phyloP scores from a whole-genome alignment of 2,113 vertebrate genomes.

The Thamnaconus septentrionalis region DNA sequence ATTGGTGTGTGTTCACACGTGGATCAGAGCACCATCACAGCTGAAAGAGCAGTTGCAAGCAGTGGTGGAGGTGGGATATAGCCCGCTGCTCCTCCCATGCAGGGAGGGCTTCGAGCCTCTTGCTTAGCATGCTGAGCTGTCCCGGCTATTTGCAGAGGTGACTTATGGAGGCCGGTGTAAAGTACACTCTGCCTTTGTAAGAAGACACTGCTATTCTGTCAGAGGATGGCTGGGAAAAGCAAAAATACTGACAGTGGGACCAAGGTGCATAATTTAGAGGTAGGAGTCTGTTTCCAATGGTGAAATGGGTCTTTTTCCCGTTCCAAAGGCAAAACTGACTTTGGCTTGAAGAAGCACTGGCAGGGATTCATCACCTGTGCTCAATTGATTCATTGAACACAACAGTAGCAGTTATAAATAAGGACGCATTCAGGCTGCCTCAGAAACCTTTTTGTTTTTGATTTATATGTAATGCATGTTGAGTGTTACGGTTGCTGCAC shows the following conservation, averaged over 20 bases:
- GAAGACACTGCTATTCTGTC: conserved; percentile 61
- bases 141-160: conserved; percentile 66
- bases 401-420: no score
- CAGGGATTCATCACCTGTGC: no score
- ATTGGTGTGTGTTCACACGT: conserved; percentile 5
- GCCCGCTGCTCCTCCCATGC: conserved; percentile 20
- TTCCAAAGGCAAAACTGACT: no score
- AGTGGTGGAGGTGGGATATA: conserved; percentile 26
- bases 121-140: conserved; percentile 53
- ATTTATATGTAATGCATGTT: no score
- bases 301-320: no score
- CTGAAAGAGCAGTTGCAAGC: conserved; percentile 3
- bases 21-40: conserved; percentile 8
- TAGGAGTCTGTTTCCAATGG: no score
- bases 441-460: no score
- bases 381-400: no score
- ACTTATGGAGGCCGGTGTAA: conserved; percentile 52
- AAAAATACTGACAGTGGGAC: conserved; percentile 23
- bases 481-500: no score
- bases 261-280: conserved; percentile 26
- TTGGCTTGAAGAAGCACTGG: no score
- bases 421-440: no score
- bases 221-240: conserved; percentile 28
- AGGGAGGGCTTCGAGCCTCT: conserved; percentile 40
- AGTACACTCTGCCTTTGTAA: conserved; percentile 58